A percentile compares a stretch with the other conserved stretches of the same genome.
phyloP scores from a whole-genome alignment of 2,113 vertebrate species.

The Dunckerocampus dactyliophorus region DNA sequence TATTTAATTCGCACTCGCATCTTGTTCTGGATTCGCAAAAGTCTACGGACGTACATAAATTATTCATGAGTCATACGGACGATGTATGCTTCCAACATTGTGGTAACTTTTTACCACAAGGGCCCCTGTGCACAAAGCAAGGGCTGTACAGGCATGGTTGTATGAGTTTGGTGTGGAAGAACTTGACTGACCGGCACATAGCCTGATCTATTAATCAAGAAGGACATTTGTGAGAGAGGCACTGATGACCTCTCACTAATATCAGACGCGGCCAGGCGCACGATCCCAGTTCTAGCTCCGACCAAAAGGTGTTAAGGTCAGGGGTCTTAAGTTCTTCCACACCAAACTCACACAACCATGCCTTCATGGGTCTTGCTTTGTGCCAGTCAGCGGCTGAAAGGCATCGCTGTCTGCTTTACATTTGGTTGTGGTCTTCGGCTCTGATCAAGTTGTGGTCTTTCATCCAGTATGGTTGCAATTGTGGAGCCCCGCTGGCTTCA shows the following conservation, averaged over 20 bases:
- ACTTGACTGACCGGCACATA: neutral
- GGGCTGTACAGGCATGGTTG: neutral
- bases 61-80: too few relatives aligned
- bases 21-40: too few relatives aligned
- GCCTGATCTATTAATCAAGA: too few relatives aligned
- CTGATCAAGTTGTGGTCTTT: slow-evolving; percentile 2
- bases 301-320: too few relatives aligned
- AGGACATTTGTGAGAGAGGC: too few relatives aligned
- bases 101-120: neutral
- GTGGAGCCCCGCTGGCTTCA: slow-evolving; percentile 1
- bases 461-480: slow-evolving; percentile 12
- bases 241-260: too few relatives aligned
- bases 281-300: too few relatives aligned
- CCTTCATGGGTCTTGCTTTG: neutral
- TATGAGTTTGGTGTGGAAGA: neutral
- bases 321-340: neutral
- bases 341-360: too few relatives aligned
- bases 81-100: too few relatives aligned
- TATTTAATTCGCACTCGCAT: too few relatives aligned
- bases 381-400: neutral
- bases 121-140: neutral
- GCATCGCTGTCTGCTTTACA: neutral
- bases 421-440: neutral
- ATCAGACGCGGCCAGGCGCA: too few relatives aligned
- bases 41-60: too few relatives aligned